Evolutionary conservation across 2,888 invertebrate genomes (phyloP).

Genomic region (Heliconius ethilla): DNA sequence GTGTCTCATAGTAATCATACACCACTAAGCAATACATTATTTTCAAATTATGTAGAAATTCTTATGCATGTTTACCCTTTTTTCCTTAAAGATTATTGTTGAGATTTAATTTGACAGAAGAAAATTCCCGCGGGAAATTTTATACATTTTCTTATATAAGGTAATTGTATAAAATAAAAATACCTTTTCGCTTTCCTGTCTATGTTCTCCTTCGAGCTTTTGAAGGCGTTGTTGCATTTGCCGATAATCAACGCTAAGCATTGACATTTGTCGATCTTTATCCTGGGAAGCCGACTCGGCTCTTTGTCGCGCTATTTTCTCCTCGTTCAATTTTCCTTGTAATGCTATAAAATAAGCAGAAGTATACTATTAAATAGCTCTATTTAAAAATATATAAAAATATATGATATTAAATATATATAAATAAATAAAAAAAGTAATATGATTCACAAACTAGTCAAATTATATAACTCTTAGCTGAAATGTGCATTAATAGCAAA

Average conservation of each 20-base stretch:
- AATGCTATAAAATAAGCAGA: constrained; percentile 82
- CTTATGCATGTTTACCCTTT: no score
- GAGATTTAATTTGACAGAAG: no score
- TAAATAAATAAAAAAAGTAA: neutral
- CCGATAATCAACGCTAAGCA: constrained; percentile 96
- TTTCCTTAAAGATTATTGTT: no score
- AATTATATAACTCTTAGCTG: constrained; percentile 32
- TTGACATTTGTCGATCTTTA: constrained; percentile 96
- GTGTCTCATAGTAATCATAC: no score
- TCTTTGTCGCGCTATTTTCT: constrained; percentile 92
- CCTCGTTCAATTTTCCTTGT: constrained; percentile 95
- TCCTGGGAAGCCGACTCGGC: constrained; percentile 94
- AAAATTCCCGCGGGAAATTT: no score
- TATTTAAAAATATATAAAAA: neutral
- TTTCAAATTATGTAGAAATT: no score
- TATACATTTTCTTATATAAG: no score
- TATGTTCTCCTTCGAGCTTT: constrained; percentile 94
- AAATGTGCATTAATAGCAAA: constrained; percentile 61
- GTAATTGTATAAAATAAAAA: neutral
- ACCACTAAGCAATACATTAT: no score
- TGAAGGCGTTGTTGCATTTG: constrained; percentile 95
- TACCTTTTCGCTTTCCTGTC: constrained; percentile 93
- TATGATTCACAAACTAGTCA: neutral
- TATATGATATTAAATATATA: neutral
- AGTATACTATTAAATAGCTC: neutral